phyloP scores from a whole-genome alignment of 2,797 vertebrate genomes.

The Cossypha caffra region DNA sequence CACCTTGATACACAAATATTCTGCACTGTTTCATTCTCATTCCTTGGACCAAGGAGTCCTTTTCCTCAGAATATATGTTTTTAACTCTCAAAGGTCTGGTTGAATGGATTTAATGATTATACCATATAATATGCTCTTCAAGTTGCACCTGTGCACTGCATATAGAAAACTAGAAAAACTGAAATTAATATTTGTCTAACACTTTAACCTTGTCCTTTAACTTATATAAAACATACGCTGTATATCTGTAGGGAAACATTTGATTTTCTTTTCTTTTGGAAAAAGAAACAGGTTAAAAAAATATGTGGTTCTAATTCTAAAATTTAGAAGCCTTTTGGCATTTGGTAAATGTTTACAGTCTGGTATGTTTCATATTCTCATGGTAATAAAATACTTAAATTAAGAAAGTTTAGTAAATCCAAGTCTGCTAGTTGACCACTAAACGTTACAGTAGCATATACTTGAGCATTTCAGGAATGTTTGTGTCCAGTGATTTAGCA shows the following conservation, averaged over 20 bases:
- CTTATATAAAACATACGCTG: conserved; percentile 72
- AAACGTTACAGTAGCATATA: background rate
- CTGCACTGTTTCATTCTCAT: conserved; percentile 82
- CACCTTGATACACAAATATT: conserved; percentile 87
- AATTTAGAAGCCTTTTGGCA: conserved; percentile 29
- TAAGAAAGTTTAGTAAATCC: background rate
- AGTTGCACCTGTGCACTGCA: conserved; percentile 85
- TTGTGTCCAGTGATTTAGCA: background rate
- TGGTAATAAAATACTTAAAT: background rate
- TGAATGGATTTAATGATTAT: conserved; percentile 87
- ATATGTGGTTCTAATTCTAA: conserved; percentile 18
- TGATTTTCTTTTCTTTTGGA: conserved; percentile 33
- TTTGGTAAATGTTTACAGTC: background rate
- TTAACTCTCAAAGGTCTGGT: conserved; percentile 87
- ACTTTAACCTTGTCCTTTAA: conserved; percentile 81
- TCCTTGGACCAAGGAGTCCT: conserved; percentile 80
- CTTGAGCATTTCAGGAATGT: background rate
- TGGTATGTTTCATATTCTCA: background rate
- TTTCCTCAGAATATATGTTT: conserved; percentile 84
- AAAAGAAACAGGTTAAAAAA: conserved; percentile 29
- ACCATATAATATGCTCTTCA: conserved; percentile 80
- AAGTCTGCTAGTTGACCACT: background rate
- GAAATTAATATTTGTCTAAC: conserved; percentile 85
- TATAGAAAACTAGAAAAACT: conserved; percentile 79
- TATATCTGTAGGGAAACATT: conserved; percentile 60